These are phyloP conservation scores for Balearica regulorum DNA, from an alignment of 2,797 vertebrate species.

Conservation along the genomic window DNA sequence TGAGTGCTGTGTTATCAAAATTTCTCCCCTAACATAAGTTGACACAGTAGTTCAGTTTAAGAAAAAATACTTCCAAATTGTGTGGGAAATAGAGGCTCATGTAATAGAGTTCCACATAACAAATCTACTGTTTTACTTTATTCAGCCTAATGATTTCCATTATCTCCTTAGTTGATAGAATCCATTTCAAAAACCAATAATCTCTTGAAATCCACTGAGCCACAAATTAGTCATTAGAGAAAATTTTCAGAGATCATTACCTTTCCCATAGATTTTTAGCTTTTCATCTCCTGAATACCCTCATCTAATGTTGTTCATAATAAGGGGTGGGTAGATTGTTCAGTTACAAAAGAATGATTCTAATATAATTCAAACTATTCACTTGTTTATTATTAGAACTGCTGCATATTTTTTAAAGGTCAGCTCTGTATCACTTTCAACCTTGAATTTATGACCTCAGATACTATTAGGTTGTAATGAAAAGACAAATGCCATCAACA, in stretches of 20 bases:
- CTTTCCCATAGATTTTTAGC: constrained; percentile 75
- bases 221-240: constrained; percentile 82
- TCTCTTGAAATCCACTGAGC: constrained; percentile 79
- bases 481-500: constrained; percentile 16
- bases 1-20: neutral
- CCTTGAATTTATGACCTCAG: constrained; percentile 41
- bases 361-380: constrained; percentile 33
- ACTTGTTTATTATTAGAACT: constrained; percentile 39
- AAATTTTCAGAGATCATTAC: constrained; percentile 83
- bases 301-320: constrained; percentile 38
- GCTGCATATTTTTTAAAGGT: constrained; percentile 48
- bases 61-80: constrained; percentile 59
- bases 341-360: constrained; percentile 47
- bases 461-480: neutral
- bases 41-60: constrained; percentile 27
- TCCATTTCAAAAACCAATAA: constrained; percentile 81
- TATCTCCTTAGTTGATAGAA: constrained; percentile 79
- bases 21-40: neutral
- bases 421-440: constrained; percentile 24
- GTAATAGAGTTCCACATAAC: constrained; percentile 57
- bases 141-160: constrained; percentile 78
- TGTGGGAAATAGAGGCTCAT: constrained; percentile 36
- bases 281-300: constrained; percentile 69
- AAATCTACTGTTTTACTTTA: constrained; percentile 71
- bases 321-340: constrained; percentile 39